phyloP scores from a whole-genome alignment of 2,113 vertebrate genomes.

The Rhea americana region DNA sequence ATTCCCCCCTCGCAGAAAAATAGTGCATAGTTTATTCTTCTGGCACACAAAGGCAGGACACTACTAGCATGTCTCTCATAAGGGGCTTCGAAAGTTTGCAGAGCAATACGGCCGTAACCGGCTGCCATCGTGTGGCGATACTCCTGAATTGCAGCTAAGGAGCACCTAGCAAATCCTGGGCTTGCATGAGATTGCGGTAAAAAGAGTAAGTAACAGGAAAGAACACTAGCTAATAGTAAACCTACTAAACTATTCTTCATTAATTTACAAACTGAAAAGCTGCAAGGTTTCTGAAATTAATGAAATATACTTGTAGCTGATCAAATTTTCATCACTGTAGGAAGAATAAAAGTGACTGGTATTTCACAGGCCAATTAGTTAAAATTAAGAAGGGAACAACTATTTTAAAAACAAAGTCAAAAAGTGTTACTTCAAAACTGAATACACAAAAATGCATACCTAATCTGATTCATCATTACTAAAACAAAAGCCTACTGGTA shows the following conservation, averaged over 20 bases:
- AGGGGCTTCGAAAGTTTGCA: neutral
- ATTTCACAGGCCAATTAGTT: neutral
- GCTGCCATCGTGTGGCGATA: constrained; percentile 74
- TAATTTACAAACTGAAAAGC: rapidly evolving
- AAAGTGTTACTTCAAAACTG: constrained; percentile 25
- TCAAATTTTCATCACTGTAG: neutral
- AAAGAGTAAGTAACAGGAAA: neutral
- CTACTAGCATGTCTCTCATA: neutral
- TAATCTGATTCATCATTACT: constrained; percentile 20
- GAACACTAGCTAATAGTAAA: neutral
- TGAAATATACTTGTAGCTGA: neutral
- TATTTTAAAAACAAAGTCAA: neutral
- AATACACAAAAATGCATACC: constrained; percentile 25
- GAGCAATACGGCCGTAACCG: neutral
- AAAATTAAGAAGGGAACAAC: neutral
- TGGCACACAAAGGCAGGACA: neutral
- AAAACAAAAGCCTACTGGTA: constrained; percentile 47
- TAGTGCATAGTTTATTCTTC: neutral
- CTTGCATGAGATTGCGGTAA: rapidly evolving
- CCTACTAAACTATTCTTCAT: rapidly evolving
- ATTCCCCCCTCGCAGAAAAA: neutral
- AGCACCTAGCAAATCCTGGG: neutral
- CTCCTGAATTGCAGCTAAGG: constrained; percentile 28
- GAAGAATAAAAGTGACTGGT: neutral
- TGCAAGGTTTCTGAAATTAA: neutral